Evolutionary conservation across 2,113 vertebrate species (phyloP).

Genomic region (Piaya cayana): DNA sequence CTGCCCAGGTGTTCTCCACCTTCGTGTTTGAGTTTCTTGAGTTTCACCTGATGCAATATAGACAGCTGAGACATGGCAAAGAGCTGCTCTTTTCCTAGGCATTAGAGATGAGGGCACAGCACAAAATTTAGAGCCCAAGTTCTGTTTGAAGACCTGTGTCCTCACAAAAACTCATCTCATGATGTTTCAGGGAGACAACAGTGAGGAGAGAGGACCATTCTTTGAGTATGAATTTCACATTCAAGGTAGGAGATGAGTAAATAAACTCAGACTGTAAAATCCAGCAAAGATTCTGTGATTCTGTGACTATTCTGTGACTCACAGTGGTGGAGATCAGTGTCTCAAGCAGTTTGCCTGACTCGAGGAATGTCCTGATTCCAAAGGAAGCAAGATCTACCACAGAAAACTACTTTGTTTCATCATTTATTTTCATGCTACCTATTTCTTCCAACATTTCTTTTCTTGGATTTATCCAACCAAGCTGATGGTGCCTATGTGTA

Average conservation of each 20-base stretch:
- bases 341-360: not conserved
- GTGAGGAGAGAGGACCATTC: not conserved
- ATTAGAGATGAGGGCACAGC: not conserved
- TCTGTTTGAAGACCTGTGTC: not conserved
- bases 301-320: not conserved
- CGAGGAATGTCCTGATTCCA: not conserved
- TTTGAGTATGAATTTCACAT: not conserved
- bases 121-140: not conserved
- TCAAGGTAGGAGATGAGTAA: not conserved
- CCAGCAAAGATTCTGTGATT: not conserved
- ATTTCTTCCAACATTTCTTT: fast-evolving
- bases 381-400: not conserved
- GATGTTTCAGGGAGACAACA: not conserved
- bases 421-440: not conserved
- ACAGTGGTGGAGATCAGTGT: not conserved
- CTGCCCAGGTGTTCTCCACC: not conserved
- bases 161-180: not conserved
- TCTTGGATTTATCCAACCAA: no score
- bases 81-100: not conserved
- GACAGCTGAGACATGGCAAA: not conserved
- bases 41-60: not conserved
- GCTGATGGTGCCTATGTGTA: fast-evolving
- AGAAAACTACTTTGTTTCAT: not conserved
- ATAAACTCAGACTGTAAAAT: not conserved
- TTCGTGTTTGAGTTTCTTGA: not conserved